Evolutionary conservation across 2,113 vertebrate genomes (phyloP).

Genomic region (Catharus fuscescens): DNA sequence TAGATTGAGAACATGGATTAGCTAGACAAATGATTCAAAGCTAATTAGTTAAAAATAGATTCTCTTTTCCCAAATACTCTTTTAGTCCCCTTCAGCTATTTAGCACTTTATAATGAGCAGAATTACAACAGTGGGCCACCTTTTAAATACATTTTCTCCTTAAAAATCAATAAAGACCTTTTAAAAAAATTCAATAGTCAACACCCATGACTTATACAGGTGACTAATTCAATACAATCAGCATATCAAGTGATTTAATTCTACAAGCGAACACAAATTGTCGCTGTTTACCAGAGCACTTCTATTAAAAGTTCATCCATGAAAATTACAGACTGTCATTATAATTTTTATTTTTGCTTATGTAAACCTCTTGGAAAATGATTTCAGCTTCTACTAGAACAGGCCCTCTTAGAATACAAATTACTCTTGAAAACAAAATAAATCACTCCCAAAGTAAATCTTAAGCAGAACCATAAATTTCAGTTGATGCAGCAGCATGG

Average conservation of each 20-base stretch:
- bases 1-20: constrained; percentile 51
- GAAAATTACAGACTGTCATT: constrained; percentile 53
- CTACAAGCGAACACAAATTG: constrained; percentile 56
- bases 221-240: constrained; percentile 61
- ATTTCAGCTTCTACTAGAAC: constrained; percentile 49
- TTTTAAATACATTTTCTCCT: constrained; percentile 60
- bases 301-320: constrained; percentile 64
- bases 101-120: constrained; percentile 67
- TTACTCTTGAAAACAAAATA: constrained; percentile 45
- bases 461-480: constrained; percentile 43
- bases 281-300: constrained; percentile 7
- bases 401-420: constrained; percentile 39
- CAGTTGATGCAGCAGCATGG: background rate
- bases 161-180: constrained; percentile 71
- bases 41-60: constrained; percentile 72
- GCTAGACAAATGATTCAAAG: constrained; percentile 53
- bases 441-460: constrained; percentile 31
- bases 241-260: constrained; percentile 62
- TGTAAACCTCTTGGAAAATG: constrained; percentile 48
- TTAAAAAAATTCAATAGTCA: constrained; percentile 64
- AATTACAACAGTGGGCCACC: constrained; percentile 42
- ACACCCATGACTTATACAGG: constrained; percentile 63
- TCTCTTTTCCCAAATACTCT: constrained; percentile 49
- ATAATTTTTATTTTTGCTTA: constrained; percentile 60
- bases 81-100: constrained; percentile 65